A percentile compares a stretch with the other conserved stretches of the same genome.
These are phyloP conservation scores for Anolis apletophallus DNA, from an alignment of 2,797 vertebrate genomes.

Conservation along the genomic window DNA sequence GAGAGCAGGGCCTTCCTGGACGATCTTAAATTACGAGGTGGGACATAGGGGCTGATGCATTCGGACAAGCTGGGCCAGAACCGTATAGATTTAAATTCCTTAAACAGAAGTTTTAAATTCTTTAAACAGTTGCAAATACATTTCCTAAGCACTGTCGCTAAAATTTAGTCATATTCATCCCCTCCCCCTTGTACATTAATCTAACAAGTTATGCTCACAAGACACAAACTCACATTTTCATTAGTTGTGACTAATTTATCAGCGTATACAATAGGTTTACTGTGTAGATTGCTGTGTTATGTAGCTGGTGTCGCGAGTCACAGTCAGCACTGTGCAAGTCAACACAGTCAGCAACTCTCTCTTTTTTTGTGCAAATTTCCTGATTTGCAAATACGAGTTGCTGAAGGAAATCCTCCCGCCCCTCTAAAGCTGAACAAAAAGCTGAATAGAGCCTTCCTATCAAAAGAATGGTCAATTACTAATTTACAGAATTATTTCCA, in stretches of 20 bases:
- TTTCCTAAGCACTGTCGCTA: background rate
- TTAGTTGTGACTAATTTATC: background rate
- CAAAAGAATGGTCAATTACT: background rate
- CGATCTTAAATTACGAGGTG: too few relatives aligned
- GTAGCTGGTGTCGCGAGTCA: conserved; percentile 45
- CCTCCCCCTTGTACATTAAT: background rate
- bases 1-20: too few relatives aligned
- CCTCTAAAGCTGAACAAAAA: background rate
- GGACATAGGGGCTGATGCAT: too few relatives aligned
- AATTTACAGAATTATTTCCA: background rate
- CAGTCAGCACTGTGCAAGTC: conserved; percentile 17
- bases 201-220: conserved; percentile 24
- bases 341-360: too few relatives aligned
- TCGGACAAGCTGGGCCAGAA: too few relatives aligned
- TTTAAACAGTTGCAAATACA: background rate
- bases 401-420: conserved; percentile 2
- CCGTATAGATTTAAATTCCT: too few relatives aligned
- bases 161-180: background rate
- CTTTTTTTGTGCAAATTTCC: conserved; percentile 18
- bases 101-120: too few relatives aligned
- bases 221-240: conserved; percentile 26
- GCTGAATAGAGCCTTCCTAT: conserved; percentile 14
- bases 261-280: conserved; percentile 51
- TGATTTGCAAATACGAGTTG: conserved; percentile 41
- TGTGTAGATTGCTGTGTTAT: conserved; percentile 52